Evolutionary conservation across 2,113 vertebrate species (phyloP).

Genomic region (Irena cyanogastra): DNA sequence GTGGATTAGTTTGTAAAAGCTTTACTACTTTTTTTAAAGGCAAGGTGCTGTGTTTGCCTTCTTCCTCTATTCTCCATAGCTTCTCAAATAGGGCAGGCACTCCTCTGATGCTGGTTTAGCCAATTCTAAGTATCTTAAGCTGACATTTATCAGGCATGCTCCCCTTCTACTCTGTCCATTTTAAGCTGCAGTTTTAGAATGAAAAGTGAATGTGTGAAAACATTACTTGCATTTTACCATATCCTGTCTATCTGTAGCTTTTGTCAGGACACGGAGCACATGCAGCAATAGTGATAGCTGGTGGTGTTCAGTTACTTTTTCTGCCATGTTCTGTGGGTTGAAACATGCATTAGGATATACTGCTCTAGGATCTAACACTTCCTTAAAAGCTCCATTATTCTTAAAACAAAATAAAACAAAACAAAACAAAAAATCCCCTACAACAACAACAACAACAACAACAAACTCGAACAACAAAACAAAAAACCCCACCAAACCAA

Average conservation of each 20-base stretch:
- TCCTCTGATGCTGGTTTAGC: neutral
- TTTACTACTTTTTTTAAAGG: neutral
- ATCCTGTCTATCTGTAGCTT: neutral
- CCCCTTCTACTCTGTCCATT: neutral
- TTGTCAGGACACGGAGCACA: neutral
- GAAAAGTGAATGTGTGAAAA: neutral
- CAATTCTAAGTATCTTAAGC: neutral
- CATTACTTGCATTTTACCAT: neutral
- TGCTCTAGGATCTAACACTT: neutral
- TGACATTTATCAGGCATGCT: neutral
- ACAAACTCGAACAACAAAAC: neutral
- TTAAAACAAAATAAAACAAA: neutral
- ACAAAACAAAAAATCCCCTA: neutral
- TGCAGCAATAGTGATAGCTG: neutral
- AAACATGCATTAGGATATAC: neutral
- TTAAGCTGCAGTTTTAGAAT: neutral
- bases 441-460: neutral
- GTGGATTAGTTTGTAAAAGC: neutral
- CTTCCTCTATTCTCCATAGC: neutral
- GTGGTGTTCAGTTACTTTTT: neutral
- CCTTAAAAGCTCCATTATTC: neutral
- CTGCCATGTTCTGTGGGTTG: neutral
- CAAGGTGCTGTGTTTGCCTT: fast-evolving
- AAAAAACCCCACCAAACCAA: neutral
- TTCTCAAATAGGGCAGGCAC: neutral